Evolutionary conservation across 2,888 invertebrate species (phyloP), one percentile per base, ranked within the genome.

Genomic region (Rhyacophila evoluta): DNA sequence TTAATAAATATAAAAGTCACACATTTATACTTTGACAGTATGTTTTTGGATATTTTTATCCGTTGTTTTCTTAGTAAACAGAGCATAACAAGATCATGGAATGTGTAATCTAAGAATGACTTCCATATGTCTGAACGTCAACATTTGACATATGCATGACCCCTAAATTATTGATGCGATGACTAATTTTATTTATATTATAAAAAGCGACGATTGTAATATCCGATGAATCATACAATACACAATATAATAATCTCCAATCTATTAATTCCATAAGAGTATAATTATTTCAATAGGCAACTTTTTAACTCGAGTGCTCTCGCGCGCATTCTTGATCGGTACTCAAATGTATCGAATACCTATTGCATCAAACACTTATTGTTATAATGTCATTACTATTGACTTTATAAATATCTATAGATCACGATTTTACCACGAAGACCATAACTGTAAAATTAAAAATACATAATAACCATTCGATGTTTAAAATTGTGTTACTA

Each of bases 111-210:
- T 55, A 55, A 55, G 19, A 55, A 55, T 55, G 19, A 19, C 8
- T 33, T 55, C 19, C 6, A 19, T 19, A 19, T 55, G 55, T 25
- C 55, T 55, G 55, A 55, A 55, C 19, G 55, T 55, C 25, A 55
- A 55, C 15, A 55, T 55, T 55, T 55, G 55, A 55, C 55, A 55
- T 19, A 55, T 55, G 19, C 19, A 19, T 55, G 55, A 55, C 55
- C 55, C 19, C 25, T 55, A 55, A 15, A 19, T 55, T 19, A 10
- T 55, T 15, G 55, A 55, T 55, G 55, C 10, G 55, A 55, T 55
- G 55, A 55, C 55, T 55, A 55, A 55, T 39, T 12, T n/a, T n/a
- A n/a, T n/a, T n/a, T n/a, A n/a, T n/a, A 33, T 33, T 33, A 33
- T 33, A 33, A 33, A 55, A 8, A 55, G 55, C 10, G 55, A 55